Base-by-base conservation (phyloP, 2,888 invertebrate species). In the Bellardia bayeri region DNA sequence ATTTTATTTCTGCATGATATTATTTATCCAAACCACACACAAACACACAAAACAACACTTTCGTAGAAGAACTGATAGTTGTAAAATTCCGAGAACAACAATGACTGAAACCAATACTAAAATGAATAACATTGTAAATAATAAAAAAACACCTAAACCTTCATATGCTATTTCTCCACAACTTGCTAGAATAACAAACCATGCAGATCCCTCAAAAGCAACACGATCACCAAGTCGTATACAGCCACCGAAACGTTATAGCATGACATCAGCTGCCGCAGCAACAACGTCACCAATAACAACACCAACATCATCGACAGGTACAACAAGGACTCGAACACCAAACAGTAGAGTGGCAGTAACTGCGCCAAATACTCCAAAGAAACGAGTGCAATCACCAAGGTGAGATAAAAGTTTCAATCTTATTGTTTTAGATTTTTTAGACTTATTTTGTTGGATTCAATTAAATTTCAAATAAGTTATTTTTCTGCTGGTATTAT, bases 221-320 rank as follows among this genome's bases (percentile, higher is more conserved):
- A 91, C 93, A 23, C 92, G 93, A 71, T 94, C 94, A 37, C 94
- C 94, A 68, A 94, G 94, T 89, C 93, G 93, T 85, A 92, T 94
- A 85, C 92, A 93, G 88, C 93, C 92, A 85, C 94, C 94, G 49
- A 94, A 94, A 88, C 92, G 93, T 69, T 94, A 94, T 82, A 92
- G 92, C 81, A 89, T 93, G 79, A 91, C 91, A 49, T 71, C 80
- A 54, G 64, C 71, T 23, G 75, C 61, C 9, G 42, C 84, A 23
- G 37, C 61, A 11, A 82, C 89, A 85, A 87, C 89, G 74, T 76
- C 89, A n/a, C 86, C 90, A 45, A 86, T 91, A 74, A 89, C 90
- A 23, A 88, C 91, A 49, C 88, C 91, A 71, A 89, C 90, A 68
- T 72, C 90, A 23, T 81, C 90, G 5, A 89, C 89, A 51, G 90